phyloP scores from a whole-genome alignment of 2,113 vertebrate genomes.

The Psittacus erithacus region DNA sequence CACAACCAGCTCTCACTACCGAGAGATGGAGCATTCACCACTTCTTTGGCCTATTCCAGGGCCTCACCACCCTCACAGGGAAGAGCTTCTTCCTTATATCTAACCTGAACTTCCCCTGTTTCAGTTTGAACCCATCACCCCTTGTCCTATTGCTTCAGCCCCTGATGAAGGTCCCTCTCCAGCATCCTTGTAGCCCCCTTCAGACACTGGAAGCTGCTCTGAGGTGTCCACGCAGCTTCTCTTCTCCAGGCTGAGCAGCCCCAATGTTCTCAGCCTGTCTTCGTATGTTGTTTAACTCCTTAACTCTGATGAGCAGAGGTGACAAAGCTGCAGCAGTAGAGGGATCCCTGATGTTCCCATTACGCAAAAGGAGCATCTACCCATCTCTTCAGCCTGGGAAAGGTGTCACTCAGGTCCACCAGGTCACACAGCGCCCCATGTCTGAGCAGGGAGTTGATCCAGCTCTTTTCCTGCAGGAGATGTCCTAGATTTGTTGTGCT shows the following conservation, averaged over 20 bases:
- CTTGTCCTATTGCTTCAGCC: fast-evolving
- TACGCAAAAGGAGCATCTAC: background rate
- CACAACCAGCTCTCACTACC: too few species aligned
- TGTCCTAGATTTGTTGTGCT: background rate
- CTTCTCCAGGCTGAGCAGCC: background rate
- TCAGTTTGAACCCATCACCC: background rate
- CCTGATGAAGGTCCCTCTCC: background rate
- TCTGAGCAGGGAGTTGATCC: background rate
- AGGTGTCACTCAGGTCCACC: background rate
- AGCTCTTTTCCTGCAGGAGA: background rate
- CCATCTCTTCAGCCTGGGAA: background rate
- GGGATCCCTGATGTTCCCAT: background rate
- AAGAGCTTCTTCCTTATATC: too few species aligned
- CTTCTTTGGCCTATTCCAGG: too few species aligned
- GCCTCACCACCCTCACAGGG: too few species aligned
- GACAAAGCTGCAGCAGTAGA: background rate
- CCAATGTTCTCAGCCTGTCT: background rate
- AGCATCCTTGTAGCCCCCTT: background rate
- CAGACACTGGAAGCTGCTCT: background rate
- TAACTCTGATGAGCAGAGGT: background rate
- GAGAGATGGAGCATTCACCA: too few species aligned
- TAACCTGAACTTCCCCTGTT: background rate
- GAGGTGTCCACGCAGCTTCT: background rate
- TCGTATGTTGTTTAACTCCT: background rate
- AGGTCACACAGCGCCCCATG: background rate